Evolutionary conservation across 2,888 invertebrate genomes (phyloP).

Genomic region (Drosophila pegasa): DNA sequence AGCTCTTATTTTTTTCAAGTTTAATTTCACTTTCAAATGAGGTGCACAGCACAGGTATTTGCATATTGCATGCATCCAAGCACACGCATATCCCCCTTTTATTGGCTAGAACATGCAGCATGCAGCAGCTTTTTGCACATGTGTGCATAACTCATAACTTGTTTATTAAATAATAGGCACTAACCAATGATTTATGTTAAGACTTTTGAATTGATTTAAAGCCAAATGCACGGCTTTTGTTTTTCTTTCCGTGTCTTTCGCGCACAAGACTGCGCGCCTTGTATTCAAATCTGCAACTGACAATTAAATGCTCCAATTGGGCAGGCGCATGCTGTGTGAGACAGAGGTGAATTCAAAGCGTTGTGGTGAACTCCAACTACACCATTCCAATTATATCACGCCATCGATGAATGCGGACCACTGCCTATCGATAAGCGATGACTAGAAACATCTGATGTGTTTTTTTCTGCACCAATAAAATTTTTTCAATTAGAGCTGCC

Average conservation of each 20-base stretch:
- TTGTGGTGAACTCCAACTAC: constrained; percentile 26
- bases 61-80: constrained; percentile 41
- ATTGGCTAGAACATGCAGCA: constrained; percentile 29
- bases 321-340: constrained; percentile 34
- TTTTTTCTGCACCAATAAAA: constrained; percentile 40
- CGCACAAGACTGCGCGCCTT: constrained; percentile 52
- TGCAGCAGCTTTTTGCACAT: constrained; percentile 22
- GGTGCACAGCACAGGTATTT: constrained; percentile 37
- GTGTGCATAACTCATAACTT: constrained; percentile 51
- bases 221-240: constrained; percentile 12
- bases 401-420: constrained; percentile 10
- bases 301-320: constrained; percentile 41
- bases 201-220: constrained; percentile 37
- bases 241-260: constrained; percentile 27
- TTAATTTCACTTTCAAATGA: constrained; percentile 61
- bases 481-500: constrained; percentile 43
- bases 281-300: constrained; percentile 57
- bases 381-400: background rate
- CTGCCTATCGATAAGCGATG: constrained; percentile 44
- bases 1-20: constrained; percentile 17
- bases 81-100: constrained; percentile 4
- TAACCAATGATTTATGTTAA: constrained; percentile 63
- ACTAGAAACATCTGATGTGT: constrained; percentile 54
- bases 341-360: constrained; percentile 20
- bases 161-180: constrained; percentile 59